Conservation (phyloP, 2,888 invertebrate genomes). For the Platycheirus albimanus region DNA sequence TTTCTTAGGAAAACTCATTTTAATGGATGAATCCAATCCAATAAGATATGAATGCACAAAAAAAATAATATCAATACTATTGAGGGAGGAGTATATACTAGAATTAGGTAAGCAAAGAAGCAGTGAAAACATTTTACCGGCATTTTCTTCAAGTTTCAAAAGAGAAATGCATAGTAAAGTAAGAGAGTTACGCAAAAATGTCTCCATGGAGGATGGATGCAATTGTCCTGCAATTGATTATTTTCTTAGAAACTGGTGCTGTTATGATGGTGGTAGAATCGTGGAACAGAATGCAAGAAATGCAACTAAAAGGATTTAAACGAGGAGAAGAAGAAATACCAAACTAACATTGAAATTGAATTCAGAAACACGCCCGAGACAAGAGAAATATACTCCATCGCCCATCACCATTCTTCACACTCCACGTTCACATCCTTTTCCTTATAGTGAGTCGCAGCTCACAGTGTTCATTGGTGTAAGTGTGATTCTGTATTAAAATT, state of each 20-base stretch:
- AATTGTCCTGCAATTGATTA: slow-evolving; percentile 28
- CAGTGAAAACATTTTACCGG: slow-evolving; percentile 31
- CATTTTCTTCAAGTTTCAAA: slow-evolving; percentile 46
- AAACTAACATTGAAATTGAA: background rate
- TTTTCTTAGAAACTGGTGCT: slow-evolving; percentile 6
- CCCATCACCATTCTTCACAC: slow-evolving; percentile 20
- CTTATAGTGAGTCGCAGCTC: background rate
- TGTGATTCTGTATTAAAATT: slow-evolving; percentile 41
- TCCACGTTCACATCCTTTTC: background rate
- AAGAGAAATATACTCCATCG: slow-evolving; percentile 14
- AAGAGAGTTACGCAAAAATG: slow-evolving; percentile 49
- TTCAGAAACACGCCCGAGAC: slow-evolving; percentile 1
- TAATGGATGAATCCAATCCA: background rate
- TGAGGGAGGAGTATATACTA: no score
- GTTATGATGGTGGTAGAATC: no score
- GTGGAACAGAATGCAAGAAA: slow-evolving; percentile 3
- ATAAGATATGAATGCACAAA: background rate
- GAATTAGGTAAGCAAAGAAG: no score
- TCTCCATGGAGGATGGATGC: slow-evolving; percentile 17
- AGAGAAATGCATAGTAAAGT: slow-evolving; percentile 38
- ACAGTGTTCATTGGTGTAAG: slow-evolving; percentile 6
- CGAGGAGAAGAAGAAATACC: slow-evolving; percentile 29
- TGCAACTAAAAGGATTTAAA: slow-evolving; percentile 19
- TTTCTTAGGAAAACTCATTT: background rate
- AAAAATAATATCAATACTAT: no score